Conservation (phyloP, 92 coral and sea anemone genomes). For the Pocillopora meandrina region DNA sequence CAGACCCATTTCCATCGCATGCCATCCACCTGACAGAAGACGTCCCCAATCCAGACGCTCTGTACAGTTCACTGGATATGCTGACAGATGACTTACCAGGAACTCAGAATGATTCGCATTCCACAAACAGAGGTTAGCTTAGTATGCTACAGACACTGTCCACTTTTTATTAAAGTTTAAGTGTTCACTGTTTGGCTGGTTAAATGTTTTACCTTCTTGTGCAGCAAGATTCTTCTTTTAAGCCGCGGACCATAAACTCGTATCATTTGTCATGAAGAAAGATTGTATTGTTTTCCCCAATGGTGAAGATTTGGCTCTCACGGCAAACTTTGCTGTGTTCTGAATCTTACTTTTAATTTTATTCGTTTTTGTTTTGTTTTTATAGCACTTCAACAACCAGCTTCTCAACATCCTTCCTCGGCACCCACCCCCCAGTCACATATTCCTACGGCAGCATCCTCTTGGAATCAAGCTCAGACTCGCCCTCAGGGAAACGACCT, state of each 20-base stretch:
- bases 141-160: not conserved
- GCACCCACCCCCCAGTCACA: slow-evolving; percentile 40
- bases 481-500: slow-evolving; percentile 78
- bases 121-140: slow-evolving; percentile 32
- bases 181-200: no score
- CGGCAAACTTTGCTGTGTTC: not conserved
- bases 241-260: no score
- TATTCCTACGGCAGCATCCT: slow-evolving; percentile 40
- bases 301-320: not conserved
- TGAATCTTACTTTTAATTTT: not conserved
- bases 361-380: not conserved
- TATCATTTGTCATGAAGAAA: no score
- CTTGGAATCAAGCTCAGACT: slow-evolving; percentile 62
- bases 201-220: no score
- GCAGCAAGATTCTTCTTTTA: no score
- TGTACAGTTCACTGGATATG: slow-evolving; percentile 81
- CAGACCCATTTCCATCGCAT: slow-evolving; percentile 72
- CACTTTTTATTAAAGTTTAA: no score
- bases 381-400: slow-evolving; percentile 16
- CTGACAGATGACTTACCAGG: slow-evolving; percentile 69
- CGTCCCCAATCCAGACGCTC: slow-evolving; percentile 82
- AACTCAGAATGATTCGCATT: slow-evolving; percentile 48
- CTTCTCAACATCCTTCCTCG: slow-evolving; percentile 19
- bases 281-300: no score
- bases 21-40: slow-evolving; percentile 75